Conservation (phyloP, 1,140 invertebrate genomes). For the Trissolcus basalis region DNA sequence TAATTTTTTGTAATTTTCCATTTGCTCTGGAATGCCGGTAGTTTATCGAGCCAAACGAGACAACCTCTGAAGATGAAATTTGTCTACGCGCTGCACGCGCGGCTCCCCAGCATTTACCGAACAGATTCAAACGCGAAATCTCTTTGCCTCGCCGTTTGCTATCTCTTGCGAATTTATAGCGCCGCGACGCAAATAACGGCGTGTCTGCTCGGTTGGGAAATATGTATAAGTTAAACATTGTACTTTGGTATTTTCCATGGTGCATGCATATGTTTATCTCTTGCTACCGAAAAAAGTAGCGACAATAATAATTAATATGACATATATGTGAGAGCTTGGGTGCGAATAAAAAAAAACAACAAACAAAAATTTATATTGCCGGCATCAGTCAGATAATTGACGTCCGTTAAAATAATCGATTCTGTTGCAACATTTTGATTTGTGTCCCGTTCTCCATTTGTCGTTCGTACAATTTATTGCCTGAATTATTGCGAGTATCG, state of each 20-base stretch:
- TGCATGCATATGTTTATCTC: background rate
- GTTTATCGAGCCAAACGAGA: too few species aligned
- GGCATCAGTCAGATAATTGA: slow-evolving; percentile 33
- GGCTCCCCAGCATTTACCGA: too few species aligned
- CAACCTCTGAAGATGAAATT: too few species aligned
- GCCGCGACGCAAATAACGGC: slow-evolving; percentile 15
- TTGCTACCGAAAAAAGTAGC: slow-evolving; percentile 40
- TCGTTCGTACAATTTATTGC: slow-evolving; percentile 36
- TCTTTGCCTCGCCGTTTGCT: too few species aligned
- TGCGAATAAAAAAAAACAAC: background rate
- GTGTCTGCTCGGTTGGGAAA: slow-evolving; percentile 28
- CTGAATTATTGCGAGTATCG: background rate
- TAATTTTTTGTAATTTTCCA: too few species aligned
- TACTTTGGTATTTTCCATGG: background rate
- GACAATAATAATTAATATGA: slow-evolving; percentile 49
- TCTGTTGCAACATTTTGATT: slow-evolving; percentile 32
- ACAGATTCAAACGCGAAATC: too few species aligned
- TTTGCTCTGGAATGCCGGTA: too few species aligned
- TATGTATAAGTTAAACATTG: background rate
- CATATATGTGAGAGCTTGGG: slow-evolving; percentile 20
- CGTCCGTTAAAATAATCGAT: slow-evolving; percentile 30
- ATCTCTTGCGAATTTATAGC: slow-evolving; percentile 12
- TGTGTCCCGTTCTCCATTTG: slow-evolving; percentile 43
- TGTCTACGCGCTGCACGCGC: too few species aligned
- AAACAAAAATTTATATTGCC: slow-evolving; percentile 25